phyloP scores from a whole-genome alignment of 1,140 invertebrate species.

The Rhyacophila brunnea region DNA sequence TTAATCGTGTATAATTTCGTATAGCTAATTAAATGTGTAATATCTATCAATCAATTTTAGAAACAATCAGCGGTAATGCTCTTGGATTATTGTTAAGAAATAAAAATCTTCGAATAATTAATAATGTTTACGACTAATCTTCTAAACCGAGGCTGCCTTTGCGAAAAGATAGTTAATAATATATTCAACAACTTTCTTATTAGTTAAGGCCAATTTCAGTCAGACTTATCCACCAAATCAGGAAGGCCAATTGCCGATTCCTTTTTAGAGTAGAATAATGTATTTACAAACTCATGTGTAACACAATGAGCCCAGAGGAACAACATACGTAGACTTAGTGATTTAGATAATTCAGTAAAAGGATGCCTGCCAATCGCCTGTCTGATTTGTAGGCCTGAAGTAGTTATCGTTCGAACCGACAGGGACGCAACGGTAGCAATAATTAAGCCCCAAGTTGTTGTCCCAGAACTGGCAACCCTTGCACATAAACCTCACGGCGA shows the following conservation, averaged over 20 bases:
- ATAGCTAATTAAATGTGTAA: too few relatives aligned
- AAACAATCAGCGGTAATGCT: too few relatives aligned
- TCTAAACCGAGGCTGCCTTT: slow-evolving; percentile 3
- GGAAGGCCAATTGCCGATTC: background rate
- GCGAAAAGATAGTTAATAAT: slow-evolving; percentile 10
- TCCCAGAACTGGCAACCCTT: slow-evolving; percentile 88
- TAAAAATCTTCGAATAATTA: too few relatives aligned
- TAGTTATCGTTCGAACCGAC: slow-evolving; percentile 38
- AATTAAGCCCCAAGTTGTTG: slow-evolving; percentile 82
- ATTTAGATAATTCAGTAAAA: slow-evolving; percentile 45
- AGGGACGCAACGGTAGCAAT: slow-evolving; percentile 79
- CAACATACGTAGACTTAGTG: background rate
- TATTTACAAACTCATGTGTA: slow-evolving; percentile 14
- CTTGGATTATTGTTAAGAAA: too few relatives aligned
- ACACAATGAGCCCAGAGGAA: slow-evolving; percentile 7
- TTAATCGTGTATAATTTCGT: too few relatives aligned
- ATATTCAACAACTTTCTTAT: slow-evolving; percentile 3
- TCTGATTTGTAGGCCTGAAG: slow-evolving; percentile 39
- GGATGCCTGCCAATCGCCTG: slow-evolving; percentile 50
- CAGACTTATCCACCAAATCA: slow-evolving; percentile 1
- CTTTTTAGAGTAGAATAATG: slow-evolving; percentile 12
- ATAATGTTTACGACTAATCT: slow-evolving; percentile 7
- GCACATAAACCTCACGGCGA: slow-evolving; percentile 81
- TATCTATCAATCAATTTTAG: too few relatives aligned
- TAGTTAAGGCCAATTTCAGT: slow-evolving; percentile 17